phyloP scores from a whole-genome alignment of 2,888 invertebrate genomes.

The Epistrophe eligans region DNA sequence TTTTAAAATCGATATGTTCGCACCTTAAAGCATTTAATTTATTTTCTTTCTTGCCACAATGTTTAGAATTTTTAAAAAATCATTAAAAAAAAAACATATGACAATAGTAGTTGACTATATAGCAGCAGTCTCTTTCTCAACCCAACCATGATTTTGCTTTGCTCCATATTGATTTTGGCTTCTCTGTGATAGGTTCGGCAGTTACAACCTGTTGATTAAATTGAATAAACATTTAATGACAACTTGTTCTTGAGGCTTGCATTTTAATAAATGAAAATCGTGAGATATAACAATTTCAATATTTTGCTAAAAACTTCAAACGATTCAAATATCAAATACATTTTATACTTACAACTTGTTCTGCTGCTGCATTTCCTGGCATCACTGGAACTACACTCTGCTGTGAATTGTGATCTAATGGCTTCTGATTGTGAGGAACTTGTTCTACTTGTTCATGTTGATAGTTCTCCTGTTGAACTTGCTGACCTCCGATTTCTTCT shows the following conservation, averaged over 20 bases:
- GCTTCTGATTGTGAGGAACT: conserved; percentile 52
- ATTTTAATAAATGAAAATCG: too few species aligned
- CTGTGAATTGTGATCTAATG: conserved; percentile 4
- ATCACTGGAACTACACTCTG: neutral
- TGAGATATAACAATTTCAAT: too few species aligned
- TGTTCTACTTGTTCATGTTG: conserved; percentile 74
- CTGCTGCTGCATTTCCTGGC: neutral
- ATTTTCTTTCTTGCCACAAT: neutral
- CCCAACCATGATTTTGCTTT: conserved; percentile 77
- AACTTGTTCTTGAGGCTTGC: neutral
- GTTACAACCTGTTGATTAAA: conserved; percentile 75
- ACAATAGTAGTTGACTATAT: neutral
- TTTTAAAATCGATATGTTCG: neutral
- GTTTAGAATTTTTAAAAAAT: neutral
- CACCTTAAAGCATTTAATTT: neutral
- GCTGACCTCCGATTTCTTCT: conserved; percentile 55
- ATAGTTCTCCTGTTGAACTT: conserved; percentile 68
- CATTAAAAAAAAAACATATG: neutral
- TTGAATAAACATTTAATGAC: neutral
- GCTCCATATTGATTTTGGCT: conserved; percentile 78
- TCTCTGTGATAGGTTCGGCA: conserved; percentile 77
- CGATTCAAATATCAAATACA: too few species aligned
- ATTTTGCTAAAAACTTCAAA: too few species aligned
- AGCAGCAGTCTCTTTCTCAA: conserved; percentile 40
- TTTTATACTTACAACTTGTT: conserved; percentile 50